Conservation (phyloP, 2,888 invertebrate species). For the Conus canariensis region DNA sequence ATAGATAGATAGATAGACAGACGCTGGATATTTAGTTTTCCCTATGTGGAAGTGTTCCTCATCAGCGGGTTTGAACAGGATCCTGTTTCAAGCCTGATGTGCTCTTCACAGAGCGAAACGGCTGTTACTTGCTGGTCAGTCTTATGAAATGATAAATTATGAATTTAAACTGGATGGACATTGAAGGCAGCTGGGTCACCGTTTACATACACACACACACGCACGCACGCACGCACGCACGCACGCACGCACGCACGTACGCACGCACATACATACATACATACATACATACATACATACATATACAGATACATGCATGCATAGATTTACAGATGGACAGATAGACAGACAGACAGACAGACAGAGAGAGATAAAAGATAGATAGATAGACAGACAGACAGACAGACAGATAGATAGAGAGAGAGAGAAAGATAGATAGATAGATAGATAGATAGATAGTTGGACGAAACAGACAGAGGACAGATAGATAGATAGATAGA, state of each 20-base stretch:
- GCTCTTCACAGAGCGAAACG: too few species aligned
- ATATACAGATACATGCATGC: not conserved
- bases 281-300: not conserved
- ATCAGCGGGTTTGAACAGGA: too few species aligned
- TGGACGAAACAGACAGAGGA: too few species aligned
- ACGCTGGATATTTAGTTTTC: not conserved
- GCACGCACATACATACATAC: not conserved
- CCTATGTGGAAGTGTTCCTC: too few species aligned
- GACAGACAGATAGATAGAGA: not conserved
- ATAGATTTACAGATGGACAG: not conserved
- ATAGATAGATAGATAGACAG: not conserved
- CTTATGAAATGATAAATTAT: too few species aligned
- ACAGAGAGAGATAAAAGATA: not conserved
- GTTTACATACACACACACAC: not conserved
- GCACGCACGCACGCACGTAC: not conserved
- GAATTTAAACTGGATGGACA: too few species aligned
- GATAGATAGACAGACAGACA: not conserved
- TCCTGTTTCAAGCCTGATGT: too few species aligned
- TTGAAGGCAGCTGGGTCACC: too few species aligned
- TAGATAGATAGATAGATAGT: not conserved
- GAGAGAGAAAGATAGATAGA: not conserved
- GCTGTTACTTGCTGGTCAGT: too few species aligned
- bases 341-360: not conserved
- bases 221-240: not conserved
- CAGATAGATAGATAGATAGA: too few species aligned